These are phyloP conservation scores for Stomorhina lunata DNA, from an alignment of 2,888 invertebrate species.

Conservation along the genomic window DNA sequence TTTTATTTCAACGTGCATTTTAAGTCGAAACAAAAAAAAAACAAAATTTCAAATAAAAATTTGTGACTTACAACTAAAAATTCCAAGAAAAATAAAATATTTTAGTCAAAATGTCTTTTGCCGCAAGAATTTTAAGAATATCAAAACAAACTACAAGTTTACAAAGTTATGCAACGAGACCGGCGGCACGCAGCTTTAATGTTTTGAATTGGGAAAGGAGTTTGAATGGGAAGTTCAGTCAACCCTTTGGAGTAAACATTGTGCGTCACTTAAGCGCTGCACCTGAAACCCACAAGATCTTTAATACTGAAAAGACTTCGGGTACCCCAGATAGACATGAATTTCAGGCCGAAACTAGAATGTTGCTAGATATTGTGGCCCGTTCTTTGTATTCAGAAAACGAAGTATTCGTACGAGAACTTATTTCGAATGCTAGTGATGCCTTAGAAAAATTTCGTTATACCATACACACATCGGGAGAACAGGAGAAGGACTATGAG, in stretches of 20 bases:
- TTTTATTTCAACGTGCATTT: slow-evolving; percentile 22
- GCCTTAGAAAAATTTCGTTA: slow-evolving; percentile 97
- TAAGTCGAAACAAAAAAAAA: neutral
- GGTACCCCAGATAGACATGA: slow-evolving; percentile 85
- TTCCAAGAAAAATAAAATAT: neutral
- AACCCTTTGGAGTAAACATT: slow-evolving; percentile 22
- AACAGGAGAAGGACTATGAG: slow-evolving; percentile 81
- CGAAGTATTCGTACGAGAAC: slow-evolving; percentile 97
- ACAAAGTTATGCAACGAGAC: slow-evolving; percentile 64
- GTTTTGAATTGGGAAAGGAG: slow-evolving; percentile 37
- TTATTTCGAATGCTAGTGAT: slow-evolving; percentile 98
- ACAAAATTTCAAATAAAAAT: neutral
- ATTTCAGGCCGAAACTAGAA: slow-evolving; percentile 97
- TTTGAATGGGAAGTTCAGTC: slow-evolving; percentile 36
- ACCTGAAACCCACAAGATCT: slow-evolving; percentile 63
- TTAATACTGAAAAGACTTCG: slow-evolving; percentile 71
- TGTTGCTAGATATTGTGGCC: slow-evolving; percentile 97
- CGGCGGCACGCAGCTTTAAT: slow-evolving; percentile 16
- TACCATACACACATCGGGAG: slow-evolving; percentile 81
- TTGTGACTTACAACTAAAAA: neutral
- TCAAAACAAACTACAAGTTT: slow-evolving; percentile 15
- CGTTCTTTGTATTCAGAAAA: slow-evolving; percentile 98
- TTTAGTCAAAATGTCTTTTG: slow-evolving; percentile 62
- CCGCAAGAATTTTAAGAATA: slow-evolving; percentile 56
- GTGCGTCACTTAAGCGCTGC: slow-evolving; percentile 66